Base-by-base conservation (phyloP, 1,140 invertebrate species). In the Heliconius congener region DNA sequence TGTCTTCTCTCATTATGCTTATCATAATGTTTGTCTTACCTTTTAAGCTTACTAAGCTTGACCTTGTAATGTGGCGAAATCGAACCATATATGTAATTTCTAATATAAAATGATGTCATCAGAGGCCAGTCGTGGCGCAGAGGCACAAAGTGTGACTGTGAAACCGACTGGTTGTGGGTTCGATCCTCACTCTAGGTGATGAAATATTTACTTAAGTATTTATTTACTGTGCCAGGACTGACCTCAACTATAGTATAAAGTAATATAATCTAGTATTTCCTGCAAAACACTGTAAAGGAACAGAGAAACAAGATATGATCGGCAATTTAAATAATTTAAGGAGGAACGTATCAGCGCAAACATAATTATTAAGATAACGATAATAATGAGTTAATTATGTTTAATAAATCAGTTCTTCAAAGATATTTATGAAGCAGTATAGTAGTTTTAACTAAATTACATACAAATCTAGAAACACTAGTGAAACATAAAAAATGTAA, bases 281-380 rank as follows among this genome's bases (percentile, higher is more conserved):
- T 66, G 27, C 13, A 66, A 66, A 66, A 66, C 60, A 30, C 23
- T 66, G 60, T 66, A 66, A 66, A 66, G 60, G 60, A 66, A 66
- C 60, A 66, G 11, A 27, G 27, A 30, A 66, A 16, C 13, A 16
- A 66, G 60, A 66, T 66, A 66, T 16, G 30, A 66, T 66, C 60
- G 27, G 23, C 27, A 6, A 27, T 66, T 66, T 66, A 30, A 66
- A 66, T 66, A 66, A 66, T 30, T 23, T 30, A 66, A 66, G 16
- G 60, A 66, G 1, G 23, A 2, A 66, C 23, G 2, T 66, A 30
- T 66, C 30, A 27, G 19, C 11, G 27, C 57, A 30, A 66, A 66
- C n/a, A 66, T 27, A 66, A 66, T 27, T 66, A 66, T 30, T 16
- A 30, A 66, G 60, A 66, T 66, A 66, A 66, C 60, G 11, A 52